phyloP scores from a whole-genome alignment of 2,113 vertebrate species.

The Tiliqua scincoides region DNA sequence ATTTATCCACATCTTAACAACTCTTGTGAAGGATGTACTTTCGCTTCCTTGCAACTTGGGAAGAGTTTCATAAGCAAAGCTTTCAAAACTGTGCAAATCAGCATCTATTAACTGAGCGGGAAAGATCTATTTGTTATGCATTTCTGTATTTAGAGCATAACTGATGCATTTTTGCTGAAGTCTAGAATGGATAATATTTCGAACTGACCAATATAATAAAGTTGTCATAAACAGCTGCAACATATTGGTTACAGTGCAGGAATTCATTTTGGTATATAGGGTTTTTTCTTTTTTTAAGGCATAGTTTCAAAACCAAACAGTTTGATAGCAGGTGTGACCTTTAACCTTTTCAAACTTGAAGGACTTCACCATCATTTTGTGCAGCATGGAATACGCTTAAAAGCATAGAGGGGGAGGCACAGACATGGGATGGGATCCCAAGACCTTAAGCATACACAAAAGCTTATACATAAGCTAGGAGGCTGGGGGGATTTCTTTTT shows the following conservation, averaged over 20 bases:
- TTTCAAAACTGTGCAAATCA: slow-evolving; percentile 54
- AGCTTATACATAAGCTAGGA: background rate
- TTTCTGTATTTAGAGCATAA: slow-evolving; percentile 61
- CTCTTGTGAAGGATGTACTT: background rate
- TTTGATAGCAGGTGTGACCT: slow-evolving; percentile 80
- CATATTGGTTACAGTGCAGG: slow-evolving; percentile 77
- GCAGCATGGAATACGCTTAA: slow-evolving; percentile 59
- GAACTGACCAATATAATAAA: slow-evolving; percentile 70
- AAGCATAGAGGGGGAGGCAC: slow-evolving; percentile 46
- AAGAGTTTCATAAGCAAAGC: background rate
- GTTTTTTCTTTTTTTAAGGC: no score
- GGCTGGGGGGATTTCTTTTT: background rate
- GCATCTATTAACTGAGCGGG: slow-evolving; percentile 44
- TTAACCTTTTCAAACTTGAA: slow-evolving; percentile 72
- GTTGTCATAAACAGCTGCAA: slow-evolving; percentile 81
- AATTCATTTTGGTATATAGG: slow-evolving; percentile 70
- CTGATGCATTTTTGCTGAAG: slow-evolving; percentile 53
- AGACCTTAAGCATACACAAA: background rate
- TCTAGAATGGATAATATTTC: slow-evolving; percentile 57
- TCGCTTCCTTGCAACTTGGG: background rate
- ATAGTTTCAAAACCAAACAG: slow-evolving; percentile 74
- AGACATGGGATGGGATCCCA: background rate
- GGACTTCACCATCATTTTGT: slow-evolving; percentile 65
- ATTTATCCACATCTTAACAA: background rate
- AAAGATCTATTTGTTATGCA: slow-evolving; percentile 44